These are phyloP conservation scores for Ptyas mucosa DNA, from an alignment of 2,113 vertebrate genomes.

Conservation along the genomic window DNA sequence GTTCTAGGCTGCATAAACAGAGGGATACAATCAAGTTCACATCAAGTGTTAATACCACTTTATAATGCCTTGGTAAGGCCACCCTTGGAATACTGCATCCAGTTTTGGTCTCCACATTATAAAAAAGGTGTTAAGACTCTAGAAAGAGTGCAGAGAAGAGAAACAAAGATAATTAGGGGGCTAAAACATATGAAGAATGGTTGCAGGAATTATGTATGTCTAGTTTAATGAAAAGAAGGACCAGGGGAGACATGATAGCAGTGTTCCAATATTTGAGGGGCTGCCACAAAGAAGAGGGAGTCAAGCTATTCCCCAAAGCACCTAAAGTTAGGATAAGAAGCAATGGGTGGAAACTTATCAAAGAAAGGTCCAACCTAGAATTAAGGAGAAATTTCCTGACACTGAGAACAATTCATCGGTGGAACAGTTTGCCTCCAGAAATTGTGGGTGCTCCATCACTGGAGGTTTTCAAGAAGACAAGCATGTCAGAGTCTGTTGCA, in stretches of 20 bases:
- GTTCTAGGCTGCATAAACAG: too few species aligned
- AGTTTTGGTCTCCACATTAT: background rate
- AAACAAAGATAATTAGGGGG: too few species aligned
- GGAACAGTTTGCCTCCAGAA: background rate
- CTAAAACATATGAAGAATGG: background rate
- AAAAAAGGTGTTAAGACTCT: background rate
- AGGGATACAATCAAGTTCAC: too few species aligned
- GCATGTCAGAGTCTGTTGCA: too few species aligned
- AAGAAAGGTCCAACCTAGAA: background rate
- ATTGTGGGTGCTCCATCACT: background rate
- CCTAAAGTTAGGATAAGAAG: background rate
- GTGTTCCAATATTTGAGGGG: background rate
- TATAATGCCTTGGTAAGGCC: too few species aligned
- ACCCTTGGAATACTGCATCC: too few species aligned
- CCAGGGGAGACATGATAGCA: background rate
- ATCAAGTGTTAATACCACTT: too few species aligned
- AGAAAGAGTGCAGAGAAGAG: background rate
- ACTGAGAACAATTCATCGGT: background rate
- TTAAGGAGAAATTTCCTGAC: accelerated
- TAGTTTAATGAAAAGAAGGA: background rate
- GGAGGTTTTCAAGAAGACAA: background rate
- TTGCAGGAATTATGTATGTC: background rate
- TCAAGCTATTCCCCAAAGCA: background rate
- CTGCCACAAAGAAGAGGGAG: background rate
- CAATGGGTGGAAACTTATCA: background rate